Conservation (phyloP, 2,888 invertebrate genomes). For the Hydrotaea cyrtoneurina region DNA sequence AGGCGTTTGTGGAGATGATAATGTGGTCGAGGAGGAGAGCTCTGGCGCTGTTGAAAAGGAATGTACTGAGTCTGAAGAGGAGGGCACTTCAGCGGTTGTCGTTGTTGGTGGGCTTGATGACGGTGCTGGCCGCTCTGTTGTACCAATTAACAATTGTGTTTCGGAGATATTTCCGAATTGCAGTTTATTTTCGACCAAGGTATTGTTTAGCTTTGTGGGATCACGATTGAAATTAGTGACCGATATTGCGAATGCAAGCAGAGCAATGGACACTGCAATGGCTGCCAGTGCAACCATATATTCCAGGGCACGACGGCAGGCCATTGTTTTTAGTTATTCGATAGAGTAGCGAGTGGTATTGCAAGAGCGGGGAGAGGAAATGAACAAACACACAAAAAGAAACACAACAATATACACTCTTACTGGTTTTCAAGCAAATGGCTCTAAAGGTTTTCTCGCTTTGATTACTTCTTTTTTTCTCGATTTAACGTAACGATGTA, state of each 20-base stretch:
- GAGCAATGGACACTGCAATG: slow-evolving; percentile 70
- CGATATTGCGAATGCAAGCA: slow-evolving; percentile 75
- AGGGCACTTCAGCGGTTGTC: slow-evolving; percentile 29
- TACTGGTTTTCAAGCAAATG: not conserved
- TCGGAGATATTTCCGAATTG: slow-evolving; percentile 55
- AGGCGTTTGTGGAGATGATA: slow-evolving; percentile 6
- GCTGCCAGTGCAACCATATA: slow-evolving; percentile 68
- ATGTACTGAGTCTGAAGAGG: slow-evolving; percentile 45
- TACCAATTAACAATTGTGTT: slow-evolving; percentile 70
- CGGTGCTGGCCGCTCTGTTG: slow-evolving; percentile 67
- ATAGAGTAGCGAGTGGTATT: slow-evolving; percentile 9
- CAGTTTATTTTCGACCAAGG: not conserved
- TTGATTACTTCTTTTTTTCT: slow-evolving; percentile 17
- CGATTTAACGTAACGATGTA: slow-evolving; percentile 6
- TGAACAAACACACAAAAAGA: not conserved
- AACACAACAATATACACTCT: not conserved
- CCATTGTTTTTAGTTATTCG: slow-evolving; percentile 53
- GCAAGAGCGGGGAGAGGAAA: slow-evolving; percentile 12
- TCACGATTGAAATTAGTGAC: slow-evolving; percentile 63
- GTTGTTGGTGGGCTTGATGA: not conserved
- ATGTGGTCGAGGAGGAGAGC: slow-evolving; percentile 59
- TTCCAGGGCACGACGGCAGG: slow-evolving; percentile 70
- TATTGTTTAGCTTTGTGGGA: slow-evolving; percentile 51
- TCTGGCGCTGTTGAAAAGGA: slow-evolving; percentile 63
- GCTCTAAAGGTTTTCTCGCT: slow-evolving; percentile 24